Conservation (phyloP, 2,113 vertebrate species). For the Cisticola juncidis region DNA sequence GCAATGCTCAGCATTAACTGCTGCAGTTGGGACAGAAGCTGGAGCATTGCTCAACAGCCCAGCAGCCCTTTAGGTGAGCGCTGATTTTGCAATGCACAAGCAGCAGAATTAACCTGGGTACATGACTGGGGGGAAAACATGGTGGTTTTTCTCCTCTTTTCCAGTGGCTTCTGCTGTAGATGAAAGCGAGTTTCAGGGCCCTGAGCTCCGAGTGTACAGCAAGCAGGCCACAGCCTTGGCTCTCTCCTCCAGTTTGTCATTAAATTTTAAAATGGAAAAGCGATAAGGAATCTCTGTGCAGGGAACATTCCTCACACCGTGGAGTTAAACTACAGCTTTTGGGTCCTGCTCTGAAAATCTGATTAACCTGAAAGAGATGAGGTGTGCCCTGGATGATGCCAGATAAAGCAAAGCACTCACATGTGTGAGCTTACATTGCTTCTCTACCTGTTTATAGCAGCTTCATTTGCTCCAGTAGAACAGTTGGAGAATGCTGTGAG, state of each 20-base stretch:
- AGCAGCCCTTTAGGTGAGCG: neutral
- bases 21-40: neutral
- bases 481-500: neutral
- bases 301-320: neutral
- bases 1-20: neutral
- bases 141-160: neutral
- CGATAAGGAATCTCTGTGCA: neutral
- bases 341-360: neutral
- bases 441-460: neutral
- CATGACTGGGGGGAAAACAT: neutral
- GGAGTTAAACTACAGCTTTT: neutral
- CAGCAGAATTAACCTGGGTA: neutral
- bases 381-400: neutral
- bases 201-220: neutral
- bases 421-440: neutral
- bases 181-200: neutral
- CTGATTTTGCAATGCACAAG: conserved; percentile 4
- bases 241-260: neutral
- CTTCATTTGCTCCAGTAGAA: neutral
- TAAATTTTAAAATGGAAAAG: neutral
- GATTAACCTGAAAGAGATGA: neutral
- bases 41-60: neutral
- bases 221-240: neutral
- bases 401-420: neutral
- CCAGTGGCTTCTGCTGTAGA: neutral